Evolutionary conservation across 2,797 vertebrate species (phyloP).

Genomic region (Triplophysa bombifrons): DNA sequence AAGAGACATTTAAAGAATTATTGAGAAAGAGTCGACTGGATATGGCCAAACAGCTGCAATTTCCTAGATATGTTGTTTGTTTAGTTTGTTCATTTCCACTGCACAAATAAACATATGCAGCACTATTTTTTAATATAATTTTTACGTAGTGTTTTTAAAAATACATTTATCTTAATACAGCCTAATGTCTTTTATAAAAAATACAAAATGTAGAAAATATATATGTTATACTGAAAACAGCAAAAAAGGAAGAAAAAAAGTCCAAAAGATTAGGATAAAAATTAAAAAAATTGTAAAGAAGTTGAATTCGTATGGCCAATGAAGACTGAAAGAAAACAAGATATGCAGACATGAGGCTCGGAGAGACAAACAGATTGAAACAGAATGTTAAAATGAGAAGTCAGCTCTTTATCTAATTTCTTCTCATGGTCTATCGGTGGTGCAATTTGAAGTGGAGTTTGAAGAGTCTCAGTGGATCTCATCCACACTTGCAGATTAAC

Average conservation of each 20-base stretch:
- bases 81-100: not conserved
- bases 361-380: conserved; percentile 26
- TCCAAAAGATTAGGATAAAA: no score
- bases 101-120: conserved; percentile 34
- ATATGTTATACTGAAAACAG: no score
- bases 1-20: not conserved
- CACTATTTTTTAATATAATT: not conserved
- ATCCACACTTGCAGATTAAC: conserved; percentile 92
- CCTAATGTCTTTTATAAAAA: no score
- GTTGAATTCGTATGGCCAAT: no score
- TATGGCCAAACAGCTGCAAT: not conserved
- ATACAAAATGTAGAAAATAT: no score
- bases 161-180: no score
- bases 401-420: conserved; percentile 73
- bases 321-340: conserved; percentile 42
- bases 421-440: conserved; percentile 83
- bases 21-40: not conserved
- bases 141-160: not conserved
- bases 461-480: conserved; percentile 87
- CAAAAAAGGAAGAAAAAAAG: no score
- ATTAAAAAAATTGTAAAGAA: no score
- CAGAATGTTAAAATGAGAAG: conserved; percentile 50
- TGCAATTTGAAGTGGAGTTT: conserved; percentile 92
- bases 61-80: no score
- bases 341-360: conserved; percentile 38